Evolutionary conservation across 2,797 vertebrate species (phyloP).

Genomic region (Sparus aurata): DNA sequence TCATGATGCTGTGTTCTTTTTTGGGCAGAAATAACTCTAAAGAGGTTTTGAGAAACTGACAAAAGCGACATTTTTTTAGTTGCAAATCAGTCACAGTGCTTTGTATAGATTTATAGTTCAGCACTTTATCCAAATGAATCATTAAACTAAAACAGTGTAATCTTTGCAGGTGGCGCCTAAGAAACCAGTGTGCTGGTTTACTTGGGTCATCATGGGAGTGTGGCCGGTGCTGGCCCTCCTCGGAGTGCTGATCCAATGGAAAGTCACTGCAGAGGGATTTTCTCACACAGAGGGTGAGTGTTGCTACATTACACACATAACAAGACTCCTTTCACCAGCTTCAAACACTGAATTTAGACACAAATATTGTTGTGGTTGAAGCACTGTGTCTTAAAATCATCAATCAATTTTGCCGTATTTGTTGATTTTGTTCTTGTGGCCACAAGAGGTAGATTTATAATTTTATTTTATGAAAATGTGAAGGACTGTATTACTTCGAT

Average conservation of each 20-base stretch:
- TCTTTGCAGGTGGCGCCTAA: constrained; percentile 88
- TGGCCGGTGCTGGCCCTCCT: constrained; percentile 95
- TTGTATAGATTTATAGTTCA: not conserved
- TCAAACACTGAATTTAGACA: not conserved
- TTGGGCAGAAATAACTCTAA: not conserved
- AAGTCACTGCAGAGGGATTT: constrained; percentile 96
- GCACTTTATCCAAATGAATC: not conserved
- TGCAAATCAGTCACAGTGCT: not conserved
- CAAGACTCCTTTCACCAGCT: not conserved
- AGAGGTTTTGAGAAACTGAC: not conserved
- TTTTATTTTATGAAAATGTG: not conserved
- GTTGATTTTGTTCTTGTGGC: not conserved
- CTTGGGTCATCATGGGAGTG: constrained; percentile 96
- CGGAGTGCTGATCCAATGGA: constrained; percentile 97
- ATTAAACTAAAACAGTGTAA: not conserved
- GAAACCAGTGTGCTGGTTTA: constrained; percentile 96
- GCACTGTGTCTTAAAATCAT: not conserved
- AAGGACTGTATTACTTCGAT: not conserved
- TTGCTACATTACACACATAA: not conserved
- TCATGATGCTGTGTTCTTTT: not conserved
- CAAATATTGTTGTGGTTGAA: not conserved
- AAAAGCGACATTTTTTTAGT: not conserved
- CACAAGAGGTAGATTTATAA: not conserved
- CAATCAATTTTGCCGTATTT: not conserved
- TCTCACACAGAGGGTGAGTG: constrained; percentile 97